Base-by-base conservation (phyloP, 92 coral and sea anemone genomes). In the Phenganax subtilis region DNA sequence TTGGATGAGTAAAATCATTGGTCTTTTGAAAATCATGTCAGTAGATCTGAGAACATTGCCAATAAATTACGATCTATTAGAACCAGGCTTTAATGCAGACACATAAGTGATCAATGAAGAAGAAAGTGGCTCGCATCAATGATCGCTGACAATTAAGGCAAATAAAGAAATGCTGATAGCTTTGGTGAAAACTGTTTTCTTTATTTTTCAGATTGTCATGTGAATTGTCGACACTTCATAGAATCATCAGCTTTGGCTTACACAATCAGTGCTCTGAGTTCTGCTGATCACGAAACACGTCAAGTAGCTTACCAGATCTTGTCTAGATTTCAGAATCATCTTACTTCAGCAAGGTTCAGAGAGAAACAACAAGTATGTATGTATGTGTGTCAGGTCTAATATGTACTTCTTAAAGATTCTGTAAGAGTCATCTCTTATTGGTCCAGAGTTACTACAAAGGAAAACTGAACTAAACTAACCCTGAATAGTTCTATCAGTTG, bases 271-370 rank as follows among this genome's bases (percentile, higher is more conserved):
- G 92, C 97, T 7, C 63, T 92, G 84, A 89, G 97, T 31, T 92
- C 97, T 88, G 88, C 87, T 85, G 92, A 89, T 74, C 61, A 66
- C 51, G 91, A 82, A 88, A 84, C 92, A 90, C 97, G 98, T 68
- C 89, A 92, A 72, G 94, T 96, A 3, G 98, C 97, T 29, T 88
- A 91, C 89, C 97, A 90, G 85, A 92, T 94, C 85, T 89, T 94
- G 55, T 77, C 90, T 27, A 90, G 98, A 54, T 91, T 82, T 73
- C 65, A 80, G 28, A 47, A 82, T 54, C 98, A 93, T 84, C 82
- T 93, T 78, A 93, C 89, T 31, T 88, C 85, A 10, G 89, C 97
- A 6, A 84, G 91, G 44, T 93, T 91, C 81, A 87, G 85, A 61
- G 97, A 91, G 85, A 87, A 87, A 66, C 90, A 90, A 67, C 98